Evolutionary conservation across 2,113 vertebrate species (phyloP), one percentile per base, ranked within the genome.

Genomic region (Sander lucioperca): DNA sequence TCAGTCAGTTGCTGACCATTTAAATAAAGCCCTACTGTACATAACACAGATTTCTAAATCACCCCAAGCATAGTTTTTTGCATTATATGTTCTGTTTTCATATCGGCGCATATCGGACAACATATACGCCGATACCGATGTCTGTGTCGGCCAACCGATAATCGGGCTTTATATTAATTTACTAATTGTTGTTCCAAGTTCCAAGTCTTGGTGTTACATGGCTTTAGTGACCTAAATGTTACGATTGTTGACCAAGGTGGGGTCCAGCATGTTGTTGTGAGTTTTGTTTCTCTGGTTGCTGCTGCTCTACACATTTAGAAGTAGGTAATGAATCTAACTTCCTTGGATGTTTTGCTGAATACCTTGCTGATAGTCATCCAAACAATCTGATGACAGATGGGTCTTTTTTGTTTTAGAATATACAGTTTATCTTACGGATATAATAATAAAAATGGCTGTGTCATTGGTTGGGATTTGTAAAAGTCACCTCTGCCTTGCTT

Each of bases 401-500:
- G 15, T 30, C 10, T 78, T 39, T 36, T 36, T 63, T 51, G 19
- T 53, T 36, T 54, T 50, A 25, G 1, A 43, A 53, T 15, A n/a
- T 54, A 15, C 23, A 25, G 13, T 63, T 25, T 8, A 19, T 45
- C 19, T 61, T 13, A 33, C 50, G 66, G 70, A 48, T 64, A 39
- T 53, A 12, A 48, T 47, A 25, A 59, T 43, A 68, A 85, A 87
- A 88, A 67, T 4, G 84, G 91, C 91, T 88, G 89, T 71, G 77
- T 94, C 90, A 93, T 25, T 69, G 81, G 51, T 75, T 45, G 73
- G 50, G 68, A 79, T 86, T 84, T 72, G 50, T 68, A 72, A 84
- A 90, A 92, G 91, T 93, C 90, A 90, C 91, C 84, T 75, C 89
- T 84, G 85, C 58, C 80, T 80, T 25, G 71, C 78, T 83, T 74